Base-by-base conservation (phyloP, 2,113 vertebrate genomes). In the Thomomys bottae region DNA sequence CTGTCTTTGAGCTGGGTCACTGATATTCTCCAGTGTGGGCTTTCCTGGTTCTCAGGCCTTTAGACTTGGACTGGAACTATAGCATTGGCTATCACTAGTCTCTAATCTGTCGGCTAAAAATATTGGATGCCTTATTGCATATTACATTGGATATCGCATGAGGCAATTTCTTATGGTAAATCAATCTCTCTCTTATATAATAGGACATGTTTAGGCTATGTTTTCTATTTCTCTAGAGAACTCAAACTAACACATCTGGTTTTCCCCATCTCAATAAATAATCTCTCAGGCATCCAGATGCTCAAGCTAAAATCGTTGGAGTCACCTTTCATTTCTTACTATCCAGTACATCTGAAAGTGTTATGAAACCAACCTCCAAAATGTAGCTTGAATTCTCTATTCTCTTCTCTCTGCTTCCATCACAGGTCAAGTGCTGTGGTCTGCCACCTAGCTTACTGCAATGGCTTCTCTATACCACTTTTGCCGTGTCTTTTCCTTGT, bases 201-300 rank as follows among this genome's bases (percentile, higher is more conserved):
- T 26, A 66, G 79, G 40, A 54, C 8, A 24, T 5, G 28, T 38
- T 8, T 61, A 54, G 15, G 49, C 49, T 54, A 30, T 82, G 68
- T 2, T 28, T 34, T 32, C 73, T 49, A 38, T 76, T 72, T 90
- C 57, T 84, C 79, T 30, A 38, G 49, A 79, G 73, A 76, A 75
- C 23, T 34, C 18, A n/a, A 40, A 63, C 66, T 24, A 59, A 14
- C 70, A 68, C 59, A 42, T 26, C 12, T 32, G 63, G 28, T 68
- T 92, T 84, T 70, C 8, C 32, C 34, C 20, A 26, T 75, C 72
- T 92, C 77, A 45, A 8, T 78, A 79, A 88, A 76, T 54, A 84
- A 87, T 57, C 30, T 24, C 32, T 4, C 32, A 38, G 72, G 26
- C 49, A 45, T 59, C 70, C 40, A 68, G 30, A 63, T 64, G 45